These are phyloP conservation scores for Cryptus viduatorius DNA, from an alignment of 2,888 invertebrate species.

Conservation along the genomic window DNA sequence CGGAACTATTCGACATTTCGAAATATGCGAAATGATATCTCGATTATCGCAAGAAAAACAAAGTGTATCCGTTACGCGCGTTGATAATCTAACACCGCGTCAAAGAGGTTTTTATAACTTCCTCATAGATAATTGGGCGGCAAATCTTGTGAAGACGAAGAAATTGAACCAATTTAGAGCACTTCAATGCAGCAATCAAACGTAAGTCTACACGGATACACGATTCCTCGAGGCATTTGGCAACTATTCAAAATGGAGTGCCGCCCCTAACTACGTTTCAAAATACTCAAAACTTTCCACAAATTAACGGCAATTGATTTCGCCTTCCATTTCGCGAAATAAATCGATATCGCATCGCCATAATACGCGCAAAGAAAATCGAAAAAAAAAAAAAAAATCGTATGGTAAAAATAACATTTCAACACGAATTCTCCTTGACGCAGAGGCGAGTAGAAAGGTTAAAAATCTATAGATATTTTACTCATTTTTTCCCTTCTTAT, in stretches of 20 bases:
- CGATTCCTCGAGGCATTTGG: background rate
- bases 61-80: background rate
- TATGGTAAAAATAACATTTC: background rate
- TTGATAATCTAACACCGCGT: background rate
- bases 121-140: slow-evolving; percentile 30
- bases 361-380: background rate
- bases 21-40: background rate
- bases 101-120: slow-evolving; percentile 27
- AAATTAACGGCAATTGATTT: too few species aligned
- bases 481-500: slow-evolving; percentile 27
- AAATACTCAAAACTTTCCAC: too few species aligned
- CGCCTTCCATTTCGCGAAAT: too few species aligned
- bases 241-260: background rate
- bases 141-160: slow-evolving; percentile 21
- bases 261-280: background rate
- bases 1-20: background rate
- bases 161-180: slow-evolving; percentile 38
- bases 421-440: background rate
- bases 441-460: background rate
- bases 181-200: slow-evolving; percentile 14
- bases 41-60: background rate
- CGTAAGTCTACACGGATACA: background rate
- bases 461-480: slow-evolving; percentile 1
- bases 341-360: background rate
- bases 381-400: background rate